phyloP scores from a whole-genome alignment of 2,888 invertebrate genomes.

The Cerastis leucographa region DNA sequence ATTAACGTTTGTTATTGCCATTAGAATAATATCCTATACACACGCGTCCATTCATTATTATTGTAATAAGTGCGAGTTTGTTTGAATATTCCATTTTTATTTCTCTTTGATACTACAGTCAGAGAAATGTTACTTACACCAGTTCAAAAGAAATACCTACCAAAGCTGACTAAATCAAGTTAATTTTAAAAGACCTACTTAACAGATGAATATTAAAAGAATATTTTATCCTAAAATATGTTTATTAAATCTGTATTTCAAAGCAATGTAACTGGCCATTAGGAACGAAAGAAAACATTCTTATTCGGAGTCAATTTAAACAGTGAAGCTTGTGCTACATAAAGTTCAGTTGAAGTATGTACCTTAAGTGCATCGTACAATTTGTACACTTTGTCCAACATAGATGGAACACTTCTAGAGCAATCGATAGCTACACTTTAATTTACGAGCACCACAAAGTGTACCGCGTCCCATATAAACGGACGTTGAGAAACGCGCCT shows the following conservation, averaged over 20 bases:
- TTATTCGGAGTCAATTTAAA: conserved; percentile 5
- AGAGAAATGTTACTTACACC: conserved; percentile 21
- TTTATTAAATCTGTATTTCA: conserved; percentile 19
- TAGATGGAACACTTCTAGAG: conserved; percentile 9
- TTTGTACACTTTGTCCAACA: conserved; percentile 33
- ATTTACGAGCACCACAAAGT: conserved; percentile 50
- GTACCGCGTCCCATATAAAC: conserved; percentile 51
- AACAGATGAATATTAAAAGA: conserved; percentile 15
- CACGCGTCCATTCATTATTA: conserved; percentile 35
- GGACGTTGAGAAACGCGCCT: conserved; percentile 42
- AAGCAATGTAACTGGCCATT: conserved; percentile 20
- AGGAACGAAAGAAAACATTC: conserved; percentile 17
- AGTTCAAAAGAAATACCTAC: conserved; percentile 29
- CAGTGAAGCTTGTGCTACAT: not conserved
- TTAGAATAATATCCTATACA: conserved; percentile 27
- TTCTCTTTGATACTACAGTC: conserved; percentile 19
- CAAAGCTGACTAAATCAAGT: conserved; percentile 30
- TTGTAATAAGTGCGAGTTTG: conserved; percentile 16
- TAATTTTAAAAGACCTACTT: conserved; percentile 29
- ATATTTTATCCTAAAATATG: conserved; percentile 40
- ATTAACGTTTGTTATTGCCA: conserved; percentile 39
- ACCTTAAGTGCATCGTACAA: conserved; percentile 48
- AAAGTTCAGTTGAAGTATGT: conserved; percentile 8
- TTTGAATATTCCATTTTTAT: conserved; percentile 24
- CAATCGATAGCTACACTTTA: conserved; percentile 52